Base-by-base conservation (phyloP, 2,113 vertebrate genomes). In the Hydropotes inermis region DNA sequence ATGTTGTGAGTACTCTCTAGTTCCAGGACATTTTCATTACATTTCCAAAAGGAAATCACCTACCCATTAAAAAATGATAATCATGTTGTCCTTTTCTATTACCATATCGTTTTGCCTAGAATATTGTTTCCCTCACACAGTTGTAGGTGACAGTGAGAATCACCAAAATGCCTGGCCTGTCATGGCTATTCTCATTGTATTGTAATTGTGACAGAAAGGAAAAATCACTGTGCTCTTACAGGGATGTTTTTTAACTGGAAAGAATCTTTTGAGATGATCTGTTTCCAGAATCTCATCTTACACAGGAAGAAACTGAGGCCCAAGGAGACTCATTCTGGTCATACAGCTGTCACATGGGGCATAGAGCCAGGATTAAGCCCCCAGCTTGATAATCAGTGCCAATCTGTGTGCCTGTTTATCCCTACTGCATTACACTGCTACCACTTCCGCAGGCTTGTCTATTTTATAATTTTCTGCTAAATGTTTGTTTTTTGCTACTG, bases 251-350 rank as follows among this genome's bases (percentile, higher is more conserved):
- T 90, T 84, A 87, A 33, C 43, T 86, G 47, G 76, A 94, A 91
- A 81, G n/a, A 14, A 30, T 82, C 86, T 70, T 92, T 79, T 10
- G 23, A 45, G 47, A 45, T 91, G 30, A 89, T 95, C 36, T n/a
- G 2, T 60, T 89, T 92, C 43, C 91, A 94, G 47, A 25, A 4
- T 86, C 45, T 92, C 89, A 88, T 94, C 55, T 94, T 97, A 27
- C 39, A 93, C 55, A 95, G 74, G 78, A 95, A 84, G 76, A 91
- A 97, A 67, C 81, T 94, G 93, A 97, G 64, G 23, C 64, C 43
- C 16, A 55, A 7, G n/a, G 94, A 92, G n/a, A 92, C 55, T 54
- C 52, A 47, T 84, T 93, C 52, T 85, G 28, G 74, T 81, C 61
- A 84, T 30, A 87, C 8, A 95, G 61, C 64, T 96, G 60, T 87